Evolutionary conservation across 2,888 invertebrate genomes (phyloP).

Genomic region (Agrochola litura): DNA sequence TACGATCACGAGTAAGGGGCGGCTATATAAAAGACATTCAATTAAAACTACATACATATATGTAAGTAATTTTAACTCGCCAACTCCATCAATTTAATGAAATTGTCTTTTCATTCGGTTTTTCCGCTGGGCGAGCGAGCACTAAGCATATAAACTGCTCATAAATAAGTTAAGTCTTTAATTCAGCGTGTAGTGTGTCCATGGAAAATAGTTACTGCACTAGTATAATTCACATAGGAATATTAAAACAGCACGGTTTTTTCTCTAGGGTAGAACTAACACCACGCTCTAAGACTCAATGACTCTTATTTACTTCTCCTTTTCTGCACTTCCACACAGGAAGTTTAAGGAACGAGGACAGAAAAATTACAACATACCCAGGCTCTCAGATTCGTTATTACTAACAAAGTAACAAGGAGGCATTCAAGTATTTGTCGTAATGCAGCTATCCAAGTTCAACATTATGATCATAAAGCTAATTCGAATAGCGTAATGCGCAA

Average conservation of each 20-base stretch:
- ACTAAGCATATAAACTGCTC: slow-evolving; percentile 53
- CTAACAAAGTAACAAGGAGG: too few relatives aligned
- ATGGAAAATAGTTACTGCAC: slow-evolving; percentile 12
- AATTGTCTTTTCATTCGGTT: slow-evolving; percentile 50
- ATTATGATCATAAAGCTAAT: not conserved
- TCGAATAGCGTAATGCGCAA: not conserved
- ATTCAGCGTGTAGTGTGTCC: slow-evolving; percentile 1
- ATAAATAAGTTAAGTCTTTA: slow-evolving; percentile 44
- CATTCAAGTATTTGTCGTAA: too few relatives aligned
- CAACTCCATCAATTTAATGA: slow-evolving; percentile 58
- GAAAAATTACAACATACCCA: not conserved
- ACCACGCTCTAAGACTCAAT: not conserved
- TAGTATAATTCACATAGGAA: not conserved
- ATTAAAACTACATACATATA: slow-evolving; percentile 65
- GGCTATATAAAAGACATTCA: slow-evolving; percentile 62
- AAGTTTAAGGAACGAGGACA: not conserved
- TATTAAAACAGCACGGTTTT: not conserved
- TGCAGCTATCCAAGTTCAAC: not conserved
- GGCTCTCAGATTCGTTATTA: not conserved
- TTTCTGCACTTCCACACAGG: not conserved
- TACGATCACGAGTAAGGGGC: slow-evolving; percentile 43
- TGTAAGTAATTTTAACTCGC: slow-evolving; percentile 57
- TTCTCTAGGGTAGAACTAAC: not conserved
- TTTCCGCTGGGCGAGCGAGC: slow-evolving; percentile 21
- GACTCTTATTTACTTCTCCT: not conserved